Evolutionary conservation across 2,888 invertebrate genomes (phyloP), one percentile per base, ranked within the genome.

Genomic region (Cybosia mesomella): DNA sequence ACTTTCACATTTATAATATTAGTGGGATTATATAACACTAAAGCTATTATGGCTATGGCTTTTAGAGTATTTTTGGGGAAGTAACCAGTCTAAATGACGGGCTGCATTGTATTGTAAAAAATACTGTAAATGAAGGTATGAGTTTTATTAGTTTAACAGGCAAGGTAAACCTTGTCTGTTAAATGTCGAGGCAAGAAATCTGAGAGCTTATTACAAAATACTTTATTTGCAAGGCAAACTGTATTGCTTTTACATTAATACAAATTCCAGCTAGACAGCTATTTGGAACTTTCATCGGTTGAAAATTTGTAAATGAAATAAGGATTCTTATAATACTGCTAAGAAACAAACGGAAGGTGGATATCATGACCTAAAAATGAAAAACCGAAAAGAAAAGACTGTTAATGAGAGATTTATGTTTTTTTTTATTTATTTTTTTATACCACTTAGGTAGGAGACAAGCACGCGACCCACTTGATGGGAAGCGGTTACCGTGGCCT

Each of bases 181-280:
- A 49, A 49, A 49, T 9, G 49, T 49, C 49, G 8, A 18, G 4
- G 49, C 0, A 18, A n/a, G 49, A 49, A 49, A 49, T 49, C 43
- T 18, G 18, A 43, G 18, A 18, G 43, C 43, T 43, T 43, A 43
- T 43, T 18, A 43, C 43, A 43, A 43, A 43, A 43, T 43, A 5
- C 43, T 43, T 43, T 43, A 43, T 43, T 7, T 43, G 18, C 43
- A 18, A 18, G 43, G 15, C 43, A 43, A 18, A 43, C 49, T 49
- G 49, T 49, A 18, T 18, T 18, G n/a, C 49, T 49, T n/a, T 49
- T 49, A n/a, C n/a, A n/a, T 43, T 43, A 49, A 49, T n/a, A 49
- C 49, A 49, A 49, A 49, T 49, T 49, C 49, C 49, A n/a, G 18
- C n/a, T 49, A n/a, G 49, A n/a, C 49, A 49, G 49, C 49, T 49